These are phyloP conservation scores for Orientallactaga sibirica DNA, from an alignment of 2,797 vertebrate species.

Conservation along the genomic window DNA sequence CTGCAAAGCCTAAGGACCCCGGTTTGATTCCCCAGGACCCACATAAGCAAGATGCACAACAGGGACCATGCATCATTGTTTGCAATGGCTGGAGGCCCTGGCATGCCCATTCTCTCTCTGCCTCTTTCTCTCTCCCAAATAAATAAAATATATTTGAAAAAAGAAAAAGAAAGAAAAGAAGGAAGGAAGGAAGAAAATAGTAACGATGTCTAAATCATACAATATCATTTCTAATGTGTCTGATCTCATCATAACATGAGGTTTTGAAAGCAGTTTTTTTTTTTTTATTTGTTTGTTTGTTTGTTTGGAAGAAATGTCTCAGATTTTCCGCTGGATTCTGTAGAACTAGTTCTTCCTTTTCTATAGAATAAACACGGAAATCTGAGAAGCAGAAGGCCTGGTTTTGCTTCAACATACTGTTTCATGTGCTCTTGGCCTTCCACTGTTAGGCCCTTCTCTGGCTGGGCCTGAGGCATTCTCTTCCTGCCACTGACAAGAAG, in stretches of 20 bases:
- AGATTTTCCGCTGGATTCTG: background rate
- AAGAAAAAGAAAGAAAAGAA: too few relatives aligned
- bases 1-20: too few relatives aligned
- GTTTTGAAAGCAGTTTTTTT: background rate
- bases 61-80: too few relatives aligned
- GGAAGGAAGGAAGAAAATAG: too few relatives aligned
- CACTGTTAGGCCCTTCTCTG: background rate
- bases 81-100: too few relatives aligned
- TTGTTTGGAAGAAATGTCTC: background rate
- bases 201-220: background rate
- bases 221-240: background rate
- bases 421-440: background rate
- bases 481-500: background rate
- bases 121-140: too few relatives aligned
- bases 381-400: accelerated
- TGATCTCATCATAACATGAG: background rate
- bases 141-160: too few relatives aligned
- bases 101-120: too few relatives aligned
- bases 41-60: too few relatives aligned
- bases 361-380: background rate
- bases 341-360: background rate
- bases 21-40: too few relatives aligned
- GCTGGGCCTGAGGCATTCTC: background rate
- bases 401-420: accelerated
- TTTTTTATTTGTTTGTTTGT: background rate